Conservation (phyloP, 2,888 invertebrate species). For the Subacronicta megacephala region DNA sequence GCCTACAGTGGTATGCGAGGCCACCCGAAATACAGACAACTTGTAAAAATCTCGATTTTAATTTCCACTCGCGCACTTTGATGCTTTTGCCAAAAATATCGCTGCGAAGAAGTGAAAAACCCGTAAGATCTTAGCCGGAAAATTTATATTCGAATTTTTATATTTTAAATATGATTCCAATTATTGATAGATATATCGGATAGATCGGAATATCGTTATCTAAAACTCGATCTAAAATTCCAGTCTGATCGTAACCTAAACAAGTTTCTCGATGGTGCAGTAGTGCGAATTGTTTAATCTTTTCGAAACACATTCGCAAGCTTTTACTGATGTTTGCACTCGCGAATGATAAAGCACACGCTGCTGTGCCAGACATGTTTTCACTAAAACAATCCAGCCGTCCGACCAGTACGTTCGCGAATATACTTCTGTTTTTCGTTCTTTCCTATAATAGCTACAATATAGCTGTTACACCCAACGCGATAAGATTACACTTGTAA, state of each 20-base stretch:
- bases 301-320: constrained; percentile 64
- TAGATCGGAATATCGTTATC: constrained; percentile 39
- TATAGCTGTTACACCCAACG: constrained; percentile 24
- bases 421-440: constrained; percentile 62
- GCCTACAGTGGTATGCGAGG: constrained; percentile 51
- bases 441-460: constrained; percentile 54
- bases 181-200: constrained; percentile 35
- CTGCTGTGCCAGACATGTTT: constrained; percentile 71
- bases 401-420: constrained; percentile 51
- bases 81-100: constrained; percentile 47
- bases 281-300: constrained; percentile 70
- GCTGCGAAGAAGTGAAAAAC: constrained; percentile 1
- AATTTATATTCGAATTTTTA: neutral
- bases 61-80: constrained; percentile 42
- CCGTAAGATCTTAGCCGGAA: neutral
- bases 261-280: constrained; percentile 59
- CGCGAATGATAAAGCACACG: constrained; percentile 79
- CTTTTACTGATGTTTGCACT: constrained; percentile 77
- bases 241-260: constrained; percentile 53
- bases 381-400: constrained; percentile 68
- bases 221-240: constrained; percentile 48
- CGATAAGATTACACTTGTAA: constrained; percentile 38
- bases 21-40: constrained; percentile 31
- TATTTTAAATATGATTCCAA: constrained; percentile 16
- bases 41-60: constrained; percentile 43